These are phyloP conservation scores for Lerema accius DNA, from an alignment of 1,140 invertebrate genomes.

Conservation along the genomic window DNA sequence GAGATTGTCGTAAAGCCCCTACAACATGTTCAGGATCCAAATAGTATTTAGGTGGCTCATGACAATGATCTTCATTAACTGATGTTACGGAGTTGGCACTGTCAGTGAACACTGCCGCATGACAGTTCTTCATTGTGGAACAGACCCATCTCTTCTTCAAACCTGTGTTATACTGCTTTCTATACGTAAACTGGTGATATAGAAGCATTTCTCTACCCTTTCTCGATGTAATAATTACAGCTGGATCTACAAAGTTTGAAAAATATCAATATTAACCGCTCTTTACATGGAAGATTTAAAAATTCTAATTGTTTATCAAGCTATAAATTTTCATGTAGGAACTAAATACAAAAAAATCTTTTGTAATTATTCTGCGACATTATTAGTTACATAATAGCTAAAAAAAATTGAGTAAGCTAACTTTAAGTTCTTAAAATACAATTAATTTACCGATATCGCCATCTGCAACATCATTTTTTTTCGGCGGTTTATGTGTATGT, in stretches of 20 bases:
- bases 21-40: constrained; percentile 59
- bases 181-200: constrained; percentile 65
- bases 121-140: constrained; percentile 69
- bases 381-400: no score
- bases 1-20: constrained; percentile 53
- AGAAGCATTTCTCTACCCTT: constrained; percentile 72
- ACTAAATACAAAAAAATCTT: no score
- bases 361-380: no score
- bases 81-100: constrained; percentile 58
- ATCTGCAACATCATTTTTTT: constrained; percentile 34
- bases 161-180: constrained; percentile 59
- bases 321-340: no score
- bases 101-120: constrained; percentile 62
- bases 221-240: constrained; percentile 66
- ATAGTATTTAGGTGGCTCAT: constrained; percentile 71
- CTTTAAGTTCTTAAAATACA: no score
- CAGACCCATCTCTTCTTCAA: constrained; percentile 66
- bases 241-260: constrained; percentile 51
- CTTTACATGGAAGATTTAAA: no score
- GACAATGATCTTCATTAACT: constrained; percentile 56
- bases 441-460: constrained; percentile 45
- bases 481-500: constrained; percentile 1
- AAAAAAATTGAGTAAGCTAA: no score
- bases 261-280: no score
- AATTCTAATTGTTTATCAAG: no score